phyloP scores from a whole-genome alignment of 2,113 vertebrate genomes.

The Oryctolagus cuniculus region DNA sequence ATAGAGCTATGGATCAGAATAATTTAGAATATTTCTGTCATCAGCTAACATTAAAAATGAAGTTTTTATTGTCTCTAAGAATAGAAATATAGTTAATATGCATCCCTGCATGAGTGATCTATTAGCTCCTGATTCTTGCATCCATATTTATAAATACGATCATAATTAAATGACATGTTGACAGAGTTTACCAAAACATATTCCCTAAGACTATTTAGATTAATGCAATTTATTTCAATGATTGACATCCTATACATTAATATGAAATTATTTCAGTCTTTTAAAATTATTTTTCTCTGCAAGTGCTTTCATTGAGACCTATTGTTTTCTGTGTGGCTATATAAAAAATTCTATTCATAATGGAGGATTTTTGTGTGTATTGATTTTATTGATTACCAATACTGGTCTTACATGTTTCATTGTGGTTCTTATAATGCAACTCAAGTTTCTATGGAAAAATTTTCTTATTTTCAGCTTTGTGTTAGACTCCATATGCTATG shows the following conservation, averaged over 20 bases:
- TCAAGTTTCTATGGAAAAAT: not conserved
- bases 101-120: not conserved
- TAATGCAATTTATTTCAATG: conserved; percentile 12
- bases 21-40: not conserved
- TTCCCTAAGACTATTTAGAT: conserved; percentile 19
- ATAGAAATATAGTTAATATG: not conserved
- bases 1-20: not conserved
- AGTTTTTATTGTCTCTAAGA: not conserved
- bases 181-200: conserved; percentile 18
- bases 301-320: conserved; percentile 5
- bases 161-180: conserved; percentile 3
- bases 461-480: not conserved
- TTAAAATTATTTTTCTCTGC: conserved; percentile 31
- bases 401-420: not conserved
- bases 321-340: not conserved
- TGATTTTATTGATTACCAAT: not conserved
- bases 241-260: not conserved
- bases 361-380: not conserved
- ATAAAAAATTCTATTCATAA: not conserved
- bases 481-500: not conserved
- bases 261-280: conserved; percentile 19
- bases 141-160: conserved; percentile 35
- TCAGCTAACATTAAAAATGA: not conserved
- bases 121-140: conserved; percentile 16
- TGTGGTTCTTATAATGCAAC: not conserved